Evolutionary conservation across 2,888 invertebrate genomes (phyloP).

Genomic region (Holacanthella duospinosa): DNA sequence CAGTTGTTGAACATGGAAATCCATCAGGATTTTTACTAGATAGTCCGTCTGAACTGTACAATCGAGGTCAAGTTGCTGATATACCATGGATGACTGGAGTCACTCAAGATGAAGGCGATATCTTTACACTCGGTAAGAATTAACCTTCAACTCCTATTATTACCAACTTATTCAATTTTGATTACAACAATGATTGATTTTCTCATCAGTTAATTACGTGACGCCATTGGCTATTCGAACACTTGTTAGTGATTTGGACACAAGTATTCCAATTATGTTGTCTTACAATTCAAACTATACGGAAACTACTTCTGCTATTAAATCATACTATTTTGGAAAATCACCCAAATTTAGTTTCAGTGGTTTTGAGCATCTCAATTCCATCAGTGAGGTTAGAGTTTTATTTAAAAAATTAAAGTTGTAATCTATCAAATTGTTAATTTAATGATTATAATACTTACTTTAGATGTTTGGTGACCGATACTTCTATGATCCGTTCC

Average conservation of each 20-base stretch:
- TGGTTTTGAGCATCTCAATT: constrained; percentile 3
- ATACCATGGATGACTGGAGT: constrained; percentile 30
- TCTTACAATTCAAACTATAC: neutral
- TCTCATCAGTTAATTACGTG: neutral
- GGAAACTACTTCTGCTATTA: neutral
- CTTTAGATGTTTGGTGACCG: constrained; percentile 9
- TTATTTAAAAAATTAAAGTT: neutral
- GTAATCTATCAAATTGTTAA: neutral
- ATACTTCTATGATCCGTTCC: constrained; percentile 10
- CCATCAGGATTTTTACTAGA: constrained; percentile 25
- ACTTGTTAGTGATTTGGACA: neutral
- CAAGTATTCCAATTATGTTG: neutral
- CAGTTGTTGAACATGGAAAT: constrained; percentile 24
- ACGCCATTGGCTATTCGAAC: neutral
- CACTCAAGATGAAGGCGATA: constrained; percentile 28
- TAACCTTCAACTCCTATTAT: neutral
- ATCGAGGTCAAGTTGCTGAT: constrained; percentile 16
- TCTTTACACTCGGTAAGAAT: constrained; percentile 24
- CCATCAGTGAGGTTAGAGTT: neutral
- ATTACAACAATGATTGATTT: neutral
- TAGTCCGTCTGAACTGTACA: constrained; percentile 19
- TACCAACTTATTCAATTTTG: neutral
- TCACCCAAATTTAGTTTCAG: constrained; percentile 5
- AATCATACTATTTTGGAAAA: constrained; percentile 1
- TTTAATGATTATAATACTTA: neutral